phyloP scores from a whole-genome alignment of 2,113 vertebrate species.

The Dinomys branickii region DNA sequence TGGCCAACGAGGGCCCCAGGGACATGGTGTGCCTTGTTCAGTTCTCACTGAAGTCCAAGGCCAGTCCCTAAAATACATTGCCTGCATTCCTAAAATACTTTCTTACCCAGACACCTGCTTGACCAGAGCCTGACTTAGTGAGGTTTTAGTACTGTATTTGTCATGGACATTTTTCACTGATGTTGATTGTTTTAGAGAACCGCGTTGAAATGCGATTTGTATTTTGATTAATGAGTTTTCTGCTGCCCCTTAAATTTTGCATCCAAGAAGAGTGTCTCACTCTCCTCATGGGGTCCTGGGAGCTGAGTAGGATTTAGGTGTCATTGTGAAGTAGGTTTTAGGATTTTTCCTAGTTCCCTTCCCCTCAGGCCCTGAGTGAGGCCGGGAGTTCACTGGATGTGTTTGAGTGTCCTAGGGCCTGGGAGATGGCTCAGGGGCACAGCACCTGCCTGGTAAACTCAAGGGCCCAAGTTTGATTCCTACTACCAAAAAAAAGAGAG shows the following conservation, averaged over 20 bases:
- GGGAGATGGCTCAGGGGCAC: too few relatives aligned
- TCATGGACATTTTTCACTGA: neutral
- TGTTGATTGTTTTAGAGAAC: neutral
- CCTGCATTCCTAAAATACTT: neutral
- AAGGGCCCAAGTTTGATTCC: too few relatives aligned
- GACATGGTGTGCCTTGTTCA: neutral
- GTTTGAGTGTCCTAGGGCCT: neutral
- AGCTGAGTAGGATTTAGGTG: fast-evolving
- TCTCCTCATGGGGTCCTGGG: neutral
- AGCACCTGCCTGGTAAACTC: too few relatives aligned
- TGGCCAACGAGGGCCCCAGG: neutral
- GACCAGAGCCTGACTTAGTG: neutral
- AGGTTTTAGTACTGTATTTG: neutral
- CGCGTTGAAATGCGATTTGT: neutral
- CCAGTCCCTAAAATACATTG: neutral
- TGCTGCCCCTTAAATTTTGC: neutral
- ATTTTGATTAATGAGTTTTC: neutral
- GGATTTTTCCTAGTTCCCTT: neutral
- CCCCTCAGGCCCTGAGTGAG: neutral
- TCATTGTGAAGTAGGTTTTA: neutral
- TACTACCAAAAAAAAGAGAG: neutral
- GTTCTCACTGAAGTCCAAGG: neutral
- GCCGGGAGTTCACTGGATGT: neutral
- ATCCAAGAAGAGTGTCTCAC: neutral
- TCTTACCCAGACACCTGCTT: neutral